Base-by-base conservation (phyloP, 2,113 vertebrate genomes). In the Spheniscus mendiculus region DNA sequence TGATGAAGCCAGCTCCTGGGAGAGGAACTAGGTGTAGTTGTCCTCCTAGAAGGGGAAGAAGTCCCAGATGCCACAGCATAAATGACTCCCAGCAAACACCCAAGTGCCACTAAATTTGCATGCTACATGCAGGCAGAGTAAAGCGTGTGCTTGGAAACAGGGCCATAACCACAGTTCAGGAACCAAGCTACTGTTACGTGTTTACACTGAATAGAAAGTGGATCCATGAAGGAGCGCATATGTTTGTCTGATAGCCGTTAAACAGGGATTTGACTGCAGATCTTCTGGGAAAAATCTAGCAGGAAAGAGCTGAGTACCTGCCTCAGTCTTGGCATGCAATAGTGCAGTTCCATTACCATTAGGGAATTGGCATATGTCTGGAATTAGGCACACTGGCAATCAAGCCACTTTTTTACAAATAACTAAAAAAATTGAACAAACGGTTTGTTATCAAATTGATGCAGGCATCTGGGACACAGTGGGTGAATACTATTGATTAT, bases 401-500 rank as follows among this genome's bases (percentile, higher is more conserved):
- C 96, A 96, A 96, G 87, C 47, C 84, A 93, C 74, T 93, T 93
- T 84, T 96, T 96, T 71, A 93, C 84, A 96, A 93, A 96, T 94
- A 97, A 90, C 78, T 70, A 70, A 96, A 92, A 90, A 90, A 93
- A 93, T 45, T 63, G 94, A 95, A 81, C 66, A 95, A 93, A 94
- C 58, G 93, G 70, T 93, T 97, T 87, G 85, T 94, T 95, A 95
- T 96, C 94, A 95, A 96, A 97, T 96, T 96, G 93, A 95, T 96
- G 95, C 91, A 94, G 95, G 91, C 94, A 96, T 96, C 84, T 96
- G 95, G 71, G 95, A 90, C 67, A 74, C 67, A 70, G 87, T 73
- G 82, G 74, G 71, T 91, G 93, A 95, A 95, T 77, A 71, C 55
- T 87, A 96, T 94, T 88, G 94, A 96, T 96, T 96, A 94, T 91